Evolutionary conservation across 2,113 vertebrate genomes (phyloP), one percentile per base, ranked within the genome.

Genomic region (Ardeotis arabs): DNA sequence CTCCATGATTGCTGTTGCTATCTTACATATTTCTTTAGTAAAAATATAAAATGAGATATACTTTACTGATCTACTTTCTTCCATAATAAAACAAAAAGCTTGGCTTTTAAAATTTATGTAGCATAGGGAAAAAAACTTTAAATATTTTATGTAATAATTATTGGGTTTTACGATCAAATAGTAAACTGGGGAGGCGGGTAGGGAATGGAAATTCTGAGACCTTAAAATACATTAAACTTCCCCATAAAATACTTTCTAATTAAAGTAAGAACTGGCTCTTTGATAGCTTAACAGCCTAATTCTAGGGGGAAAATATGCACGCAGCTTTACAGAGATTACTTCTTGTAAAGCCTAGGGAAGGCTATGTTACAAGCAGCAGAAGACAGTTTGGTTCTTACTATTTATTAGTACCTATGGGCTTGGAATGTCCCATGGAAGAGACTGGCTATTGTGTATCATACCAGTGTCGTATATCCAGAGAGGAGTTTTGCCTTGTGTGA

Each of bases 391-490:
- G 14, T n/a, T 84, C 49, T 90, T 72, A n/a, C 49, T 81, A 7
- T 78, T 78, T 84, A 58, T 69, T 69, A 84, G 44, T 75, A 74
- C 37, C 49, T 79, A 47, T 14, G 37, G 67, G 41, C 15, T 68
- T 58, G 59, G 47, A 88, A 69, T 39, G 33, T 62, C 17, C 58
- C 70, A 35, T 44, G 66, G 86, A 80, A 91, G 74, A 88, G 21
- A 68, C 7, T 67, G 74, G 67, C 37, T 87, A 39, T 58, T 79
- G 73, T 86, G 20, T 83, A 67, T 60, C 97, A 92, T 97, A 99
- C 99, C 98, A 25, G 81, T 96, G 77, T 98, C 97, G 81, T 98
- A 99, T 35, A 98, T 97, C 99, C 99, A 99, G 55, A 99, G 98
- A 62, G 98, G 98, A 90, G 89, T 97, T 96, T 95, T 98, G 62